Base-by-base conservation (phyloP, 2,113 vertebrate species). In the Aviceda subcristata region DNA sequence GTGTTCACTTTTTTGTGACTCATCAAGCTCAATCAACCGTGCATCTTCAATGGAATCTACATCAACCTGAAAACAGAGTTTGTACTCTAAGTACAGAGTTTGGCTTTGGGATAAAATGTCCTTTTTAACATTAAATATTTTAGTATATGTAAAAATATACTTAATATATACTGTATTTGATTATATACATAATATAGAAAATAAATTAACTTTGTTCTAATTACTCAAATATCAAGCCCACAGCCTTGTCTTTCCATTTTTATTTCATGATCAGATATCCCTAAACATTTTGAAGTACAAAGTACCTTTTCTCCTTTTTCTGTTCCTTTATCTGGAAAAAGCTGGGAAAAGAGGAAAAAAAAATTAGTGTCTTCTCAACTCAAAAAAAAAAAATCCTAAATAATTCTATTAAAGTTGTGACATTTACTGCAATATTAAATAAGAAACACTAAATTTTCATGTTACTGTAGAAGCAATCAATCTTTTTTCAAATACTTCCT, bases 1-100 rank as follows among this genome's bases (percentile, higher is more conserved):
- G 96, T 99, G 99, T 85, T 99, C 99, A 76, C 99, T 99, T 95
- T 99, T 99, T 92, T 99, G 99, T 39, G 99, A 99, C 67, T 99
- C 99, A 79, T 99, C 99, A 96, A 99, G 98, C 88, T 99, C 99
- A 97, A 99, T 98, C 81, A 99, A 97, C 50, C 98, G 98, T 3
- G 99, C 95, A 74, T 99, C 99, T 97, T 99, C 99, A 0, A 98
- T 78, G 3, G 98, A 98, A 88, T 99, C 99, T 34, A 98, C 94
- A 96, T 99, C 99, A 36, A 98, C 98, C 99, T 99, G 97, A 73
- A 98, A 97, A 91, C 12, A 95, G 21, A 94, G 34, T 45, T 82
- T 41, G 19, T 72, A 69, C 2, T 16, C 3, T 72, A 60, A 76
- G 23, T 46, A 79, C 10, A 34, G 13, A 66, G 38, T 32, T 39